Percentiles rank a stretch among this genome's conserved stretches.
These are phyloP conservation scores for Novumbra hubbsi DNA, from an alignment of 2,797 vertebrate species.

Conservation along the genomic window DNA sequence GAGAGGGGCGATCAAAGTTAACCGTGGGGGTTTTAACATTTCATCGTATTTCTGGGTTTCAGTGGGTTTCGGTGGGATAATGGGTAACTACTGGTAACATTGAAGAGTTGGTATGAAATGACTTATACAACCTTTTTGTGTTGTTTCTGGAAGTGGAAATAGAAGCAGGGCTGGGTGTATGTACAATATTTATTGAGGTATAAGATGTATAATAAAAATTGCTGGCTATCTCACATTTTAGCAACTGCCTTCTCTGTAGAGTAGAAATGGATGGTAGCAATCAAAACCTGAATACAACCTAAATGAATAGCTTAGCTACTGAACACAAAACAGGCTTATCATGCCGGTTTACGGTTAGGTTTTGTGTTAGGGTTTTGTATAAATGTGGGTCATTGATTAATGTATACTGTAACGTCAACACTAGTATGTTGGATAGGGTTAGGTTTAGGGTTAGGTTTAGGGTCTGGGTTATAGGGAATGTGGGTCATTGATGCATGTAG, in stretches of 20 bases:
- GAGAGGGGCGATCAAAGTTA: conserved; percentile 41
- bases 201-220: neutral
- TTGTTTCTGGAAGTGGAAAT: conserved; percentile 30
- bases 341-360: neutral
- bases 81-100: conserved; percentile 28
- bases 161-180: conserved; percentile 16
- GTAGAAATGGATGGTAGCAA: neutral
- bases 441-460: too few relatives aligned
- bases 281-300: neutral
- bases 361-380: too few relatives aligned
- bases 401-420: conserved; percentile 8
- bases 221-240: neutral
- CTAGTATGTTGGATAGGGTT: too few relatives aligned
- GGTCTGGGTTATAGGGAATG: too few relatives aligned
- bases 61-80: conserved; percentile 28
- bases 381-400: neutral
- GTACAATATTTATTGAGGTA: neutral
- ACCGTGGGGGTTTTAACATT: conserved; percentile 38
- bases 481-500: conserved; percentile 4
- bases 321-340: neutral
- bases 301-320: neutral
- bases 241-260: neutral
- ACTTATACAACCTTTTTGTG: conserved; percentile 44
- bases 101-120: conserved; percentile 35
- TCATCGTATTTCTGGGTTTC: conserved; percentile 32